phyloP scores from a whole-genome alignment of 1,140 invertebrate genomes.

The Rhynchophorus ferrugineus region DNA sequence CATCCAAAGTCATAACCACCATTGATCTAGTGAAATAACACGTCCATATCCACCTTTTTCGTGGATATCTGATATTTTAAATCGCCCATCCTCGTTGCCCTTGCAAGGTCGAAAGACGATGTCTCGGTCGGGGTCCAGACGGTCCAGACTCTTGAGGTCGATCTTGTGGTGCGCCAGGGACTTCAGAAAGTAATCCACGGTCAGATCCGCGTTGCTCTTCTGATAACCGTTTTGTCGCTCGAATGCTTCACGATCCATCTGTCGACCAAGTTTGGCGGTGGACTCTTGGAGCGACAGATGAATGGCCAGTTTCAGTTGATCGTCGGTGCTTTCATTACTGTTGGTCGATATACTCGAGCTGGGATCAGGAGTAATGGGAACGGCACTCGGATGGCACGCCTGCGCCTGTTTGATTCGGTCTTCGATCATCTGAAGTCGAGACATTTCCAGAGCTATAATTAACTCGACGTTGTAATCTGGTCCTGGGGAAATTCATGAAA shows the following conservation, averaged over 20 bases:
- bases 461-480: conserved; percentile 57
- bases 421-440: conserved; percentile 59
- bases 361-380: conserved; percentile 34
- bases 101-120: conserved; percentile 35
- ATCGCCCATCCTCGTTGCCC: conserved; percentile 45
- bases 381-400: conserved; percentile 11
- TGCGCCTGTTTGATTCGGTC: conserved; percentile 44
- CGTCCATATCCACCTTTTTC: conserved; percentile 37
- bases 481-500: conserved; percentile 19
- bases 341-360: conserved; percentile 37
- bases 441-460: conserved; percentile 64
- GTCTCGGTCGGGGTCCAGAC: conserved; percentile 31
- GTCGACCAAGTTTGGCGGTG: conserved; percentile 22
- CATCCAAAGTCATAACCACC: not conserved
- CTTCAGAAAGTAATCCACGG: conserved; percentile 50
- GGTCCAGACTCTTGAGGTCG: conserved; percentile 35
- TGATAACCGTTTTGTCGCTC: conserved; percentile 29
- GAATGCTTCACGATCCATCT: conserved; percentile 17
- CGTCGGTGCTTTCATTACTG: conserved; percentile 38
- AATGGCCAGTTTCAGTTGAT: conserved; percentile 45
- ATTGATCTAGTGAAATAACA: not conserved
- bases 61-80: conserved; percentile 49
- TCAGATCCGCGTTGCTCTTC: conserved; percentile 44
- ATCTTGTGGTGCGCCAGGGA: conserved; percentile 43
- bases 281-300: conserved; percentile 45